Conservation (phyloP, 2,888 invertebrate genomes). For the Lasiommata megera region DNA sequence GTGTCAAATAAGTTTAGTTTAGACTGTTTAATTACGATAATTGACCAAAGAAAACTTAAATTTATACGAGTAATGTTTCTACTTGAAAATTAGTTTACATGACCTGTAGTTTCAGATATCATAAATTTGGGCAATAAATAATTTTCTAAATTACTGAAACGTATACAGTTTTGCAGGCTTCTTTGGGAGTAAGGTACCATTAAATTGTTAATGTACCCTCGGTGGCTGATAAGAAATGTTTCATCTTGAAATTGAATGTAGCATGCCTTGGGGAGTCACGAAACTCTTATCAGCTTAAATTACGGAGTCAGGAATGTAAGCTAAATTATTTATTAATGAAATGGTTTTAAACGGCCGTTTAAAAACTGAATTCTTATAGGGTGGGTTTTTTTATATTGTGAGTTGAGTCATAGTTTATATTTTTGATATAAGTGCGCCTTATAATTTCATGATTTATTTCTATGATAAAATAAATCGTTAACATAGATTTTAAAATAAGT, state of each 20-base stretch:
- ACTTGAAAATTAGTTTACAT: no score
- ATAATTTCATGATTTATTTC: no score
- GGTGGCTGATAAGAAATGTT: slow-evolving; percentile 46
- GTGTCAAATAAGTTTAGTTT: no score
- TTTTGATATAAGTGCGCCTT: no score
- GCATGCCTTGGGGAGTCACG: slow-evolving; percentile 39
- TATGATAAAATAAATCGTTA: no score
- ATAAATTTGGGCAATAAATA: background rate
- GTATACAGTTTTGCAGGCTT: slow-evolving; percentile 14
- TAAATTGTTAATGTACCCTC: slow-evolving; percentile 17
- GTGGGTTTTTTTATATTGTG: no score
- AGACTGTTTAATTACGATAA: no score
- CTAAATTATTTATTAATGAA: slow-evolving; percentile 53
- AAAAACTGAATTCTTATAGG: slow-evolving; percentile 30
- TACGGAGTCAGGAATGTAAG: slow-evolving; percentile 50
- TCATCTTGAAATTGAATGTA: slow-evolving; percentile 47
- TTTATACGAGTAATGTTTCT: no score
- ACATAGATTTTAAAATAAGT: no score
- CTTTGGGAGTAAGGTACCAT: slow-evolving; percentile 10
- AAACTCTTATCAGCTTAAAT: slow-evolving; percentile 51
- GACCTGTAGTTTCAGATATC: background rate
- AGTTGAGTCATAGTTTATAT: no score
- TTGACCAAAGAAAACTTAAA: no score
- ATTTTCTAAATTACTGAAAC: background rate
- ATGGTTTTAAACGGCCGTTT: slow-evolving; percentile 37